These are phyloP conservation scores for Zele albiditarsus DNA, from an alignment of 2,888 invertebrate genomes.

Conservation along the genomic window DNA sequence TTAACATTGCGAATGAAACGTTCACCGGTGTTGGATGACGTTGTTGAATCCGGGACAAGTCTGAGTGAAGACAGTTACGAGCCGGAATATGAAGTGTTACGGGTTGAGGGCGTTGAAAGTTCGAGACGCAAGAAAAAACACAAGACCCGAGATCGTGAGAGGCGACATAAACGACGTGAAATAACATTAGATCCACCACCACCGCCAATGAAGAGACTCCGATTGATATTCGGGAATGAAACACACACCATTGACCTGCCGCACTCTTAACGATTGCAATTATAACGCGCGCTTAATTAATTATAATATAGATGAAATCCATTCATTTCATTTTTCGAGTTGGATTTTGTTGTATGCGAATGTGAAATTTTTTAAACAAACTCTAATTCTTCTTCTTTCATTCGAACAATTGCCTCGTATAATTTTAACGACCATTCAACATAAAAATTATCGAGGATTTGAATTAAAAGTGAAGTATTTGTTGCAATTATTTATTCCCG, in stretches of 20 bases:
- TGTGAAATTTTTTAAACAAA: background rate
- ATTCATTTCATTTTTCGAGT: background rate
- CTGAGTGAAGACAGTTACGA: conserved; percentile 80
- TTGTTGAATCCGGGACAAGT: conserved; percentile 85
- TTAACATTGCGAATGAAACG: conserved; percentile 90
- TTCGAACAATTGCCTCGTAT: background rate
- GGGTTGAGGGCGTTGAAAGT: conserved; percentile 83
- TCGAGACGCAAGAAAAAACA: conserved; percentile 75
- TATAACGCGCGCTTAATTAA: conserved; percentile 36
- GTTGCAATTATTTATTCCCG: no score
- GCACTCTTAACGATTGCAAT: conserved; percentile 75
- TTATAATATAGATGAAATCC: conserved; percentile 7
- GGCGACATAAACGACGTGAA: conserved; percentile 75
- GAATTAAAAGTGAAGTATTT: background rate
- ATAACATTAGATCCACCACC: conserved; percentile 74
- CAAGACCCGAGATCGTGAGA: conserved; percentile 77
- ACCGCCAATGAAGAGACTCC: conserved; percentile 87
- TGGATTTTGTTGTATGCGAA: background rate
- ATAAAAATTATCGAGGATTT: background rate
- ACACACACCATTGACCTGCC: conserved; percentile 92
- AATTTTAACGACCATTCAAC: no score
- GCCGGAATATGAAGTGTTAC: conserved; percentile 88
- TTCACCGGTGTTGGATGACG: conserved; percentile 88
- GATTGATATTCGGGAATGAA: conserved; percentile 91
- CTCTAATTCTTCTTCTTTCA: background rate